These are phyloP conservation scores for Acanthurus leucopareius DNA, from an alignment of 2,797 vertebrate genomes.

Conservation along the genomic window DNA sequence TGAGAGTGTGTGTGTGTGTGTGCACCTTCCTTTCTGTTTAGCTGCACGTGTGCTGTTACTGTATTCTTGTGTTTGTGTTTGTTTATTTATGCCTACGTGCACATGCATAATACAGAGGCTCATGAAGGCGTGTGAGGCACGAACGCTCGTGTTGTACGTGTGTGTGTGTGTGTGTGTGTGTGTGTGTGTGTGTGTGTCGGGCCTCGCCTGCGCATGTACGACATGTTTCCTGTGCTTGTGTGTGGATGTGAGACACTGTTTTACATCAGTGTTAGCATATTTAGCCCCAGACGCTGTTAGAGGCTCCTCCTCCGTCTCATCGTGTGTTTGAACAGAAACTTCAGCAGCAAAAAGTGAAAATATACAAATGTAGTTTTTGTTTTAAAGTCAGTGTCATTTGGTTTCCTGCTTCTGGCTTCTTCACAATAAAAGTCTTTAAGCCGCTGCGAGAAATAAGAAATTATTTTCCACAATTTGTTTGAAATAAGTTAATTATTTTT, in stretches of 20 bases:
- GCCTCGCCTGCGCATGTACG: slow-evolving; percentile 45
- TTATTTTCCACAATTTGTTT: background rate
- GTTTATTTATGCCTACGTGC: slow-evolving; percentile 71
- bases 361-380: too few species aligned
- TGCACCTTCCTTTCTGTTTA: slow-evolving; percentile 62
- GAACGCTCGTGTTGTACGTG: too few species aligned
- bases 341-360: background rate
- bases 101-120: slow-evolving; percentile 74
- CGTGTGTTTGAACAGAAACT: background rate
- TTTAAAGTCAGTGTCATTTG: background rate
- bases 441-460: background rate
- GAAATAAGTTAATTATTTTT: background rate
- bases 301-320: background rate
- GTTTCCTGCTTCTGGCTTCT: background rate
- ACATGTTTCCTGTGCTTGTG: slow-evolving; percentile 47
- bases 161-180: slow-evolving; percentile 38
- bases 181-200: too few species aligned
- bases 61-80: slow-evolving; percentile 60
- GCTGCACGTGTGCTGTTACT: slow-evolving; percentile 61
- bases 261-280: slow-evolving; percentile 54
- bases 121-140: slow-evolving; percentile 43
- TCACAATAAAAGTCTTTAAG: slow-evolving; percentile 6
- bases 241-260: slow-evolving; percentile 23
- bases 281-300: slow-evolving; percentile 24
- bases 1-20: slow-evolving; percentile 51